Percentiles rank a stretch among this genome's conserved stretches.
These are phyloP conservation scores for Mormyrus iriodes DNA, from an alignment of 2,113 vertebrate species.

Conservation along the genomic window DNA sequence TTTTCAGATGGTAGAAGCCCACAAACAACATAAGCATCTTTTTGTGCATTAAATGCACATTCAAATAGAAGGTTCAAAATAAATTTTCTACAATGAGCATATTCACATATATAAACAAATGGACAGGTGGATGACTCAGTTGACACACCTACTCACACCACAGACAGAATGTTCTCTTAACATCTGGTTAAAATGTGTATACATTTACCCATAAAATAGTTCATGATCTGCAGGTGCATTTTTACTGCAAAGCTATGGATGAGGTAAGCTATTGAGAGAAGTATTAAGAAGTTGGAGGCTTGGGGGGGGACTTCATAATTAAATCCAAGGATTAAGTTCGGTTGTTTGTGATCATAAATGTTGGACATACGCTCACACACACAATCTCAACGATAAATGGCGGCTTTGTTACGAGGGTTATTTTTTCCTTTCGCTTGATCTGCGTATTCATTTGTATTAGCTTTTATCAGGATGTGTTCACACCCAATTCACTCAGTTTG, in stretches of 20 bases:
- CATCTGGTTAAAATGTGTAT: not conserved
- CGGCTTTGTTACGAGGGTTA: not conserved
- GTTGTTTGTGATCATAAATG: not conserved
- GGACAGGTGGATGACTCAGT: not conserved
- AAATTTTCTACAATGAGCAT: not conserved
- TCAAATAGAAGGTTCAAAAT: not conserved
- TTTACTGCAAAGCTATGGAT: not conserved
- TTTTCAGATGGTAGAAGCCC: not conserved
- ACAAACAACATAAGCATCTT: not conserved
- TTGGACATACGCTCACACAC: not conserved
- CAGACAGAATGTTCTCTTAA: not conserved
- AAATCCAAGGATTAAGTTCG: not conserved
- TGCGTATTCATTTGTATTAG: not conserved
- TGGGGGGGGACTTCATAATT: not conserved
- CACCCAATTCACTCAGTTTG: conserved; percentile 52
- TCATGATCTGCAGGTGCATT: not conserved
- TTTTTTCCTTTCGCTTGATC: not conserved
- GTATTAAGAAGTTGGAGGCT: not conserved
- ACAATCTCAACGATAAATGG: not conserved
- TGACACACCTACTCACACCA: not conserved
- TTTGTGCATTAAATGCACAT: not conserved
- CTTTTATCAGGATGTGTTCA: not conserved
- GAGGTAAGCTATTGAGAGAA: not conserved
- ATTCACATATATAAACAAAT: not conserved
- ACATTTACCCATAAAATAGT: not conserved